A percentile compares a stretch with the other conserved stretches of the same genome.
These are phyloP conservation scores for Notodromas monacha DNA, from an alignment of 2,888 invertebrate species.

Conservation along the genomic window DNA sequence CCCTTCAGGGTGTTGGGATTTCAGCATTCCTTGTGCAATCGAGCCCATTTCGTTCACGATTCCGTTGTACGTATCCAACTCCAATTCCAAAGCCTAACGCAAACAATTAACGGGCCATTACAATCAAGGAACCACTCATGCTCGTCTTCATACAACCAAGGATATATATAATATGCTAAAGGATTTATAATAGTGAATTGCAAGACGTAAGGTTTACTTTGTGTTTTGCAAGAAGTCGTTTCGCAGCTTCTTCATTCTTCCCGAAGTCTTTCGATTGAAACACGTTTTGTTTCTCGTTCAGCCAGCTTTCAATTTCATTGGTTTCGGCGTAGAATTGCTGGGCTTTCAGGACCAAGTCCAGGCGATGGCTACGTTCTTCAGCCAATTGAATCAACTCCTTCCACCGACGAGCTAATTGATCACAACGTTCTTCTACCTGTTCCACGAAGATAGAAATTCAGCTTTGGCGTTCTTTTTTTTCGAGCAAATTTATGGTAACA, in stretches of 20 bases:
- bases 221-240: constrained; percentile 70
- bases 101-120: too few species aligned
- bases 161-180: too few species aligned
- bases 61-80: constrained; percentile 61
- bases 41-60: constrained; percentile 74
- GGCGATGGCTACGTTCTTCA: constrained; percentile 32
- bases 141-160: neutral
- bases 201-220: constrained; percentile 27
- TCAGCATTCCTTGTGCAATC: constrained; percentile 43
- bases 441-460: constrained; percentile 24
- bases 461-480: constrained; percentile 44
- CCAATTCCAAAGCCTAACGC: constrained; percentile 43
- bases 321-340: constrained; percentile 76
- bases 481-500: too few species aligned
- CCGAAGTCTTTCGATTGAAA: constrained; percentile 53
- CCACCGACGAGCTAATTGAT: constrained; percentile 37
- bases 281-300: constrained; percentile 50
- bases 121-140: neutral
- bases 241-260: constrained; percentile 58
- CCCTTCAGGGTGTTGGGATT: constrained; percentile 46
- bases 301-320: constrained; percentile 67
- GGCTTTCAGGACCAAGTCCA: constrained; percentile 53
- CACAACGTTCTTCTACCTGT: constrained; percentile 38
- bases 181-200: too few species aligned
- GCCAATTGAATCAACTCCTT: constrained; percentile 32